Base-by-base conservation (phyloP, 1,140 invertebrate species). In the Aphaenogaster ashmeadi region DNA sequence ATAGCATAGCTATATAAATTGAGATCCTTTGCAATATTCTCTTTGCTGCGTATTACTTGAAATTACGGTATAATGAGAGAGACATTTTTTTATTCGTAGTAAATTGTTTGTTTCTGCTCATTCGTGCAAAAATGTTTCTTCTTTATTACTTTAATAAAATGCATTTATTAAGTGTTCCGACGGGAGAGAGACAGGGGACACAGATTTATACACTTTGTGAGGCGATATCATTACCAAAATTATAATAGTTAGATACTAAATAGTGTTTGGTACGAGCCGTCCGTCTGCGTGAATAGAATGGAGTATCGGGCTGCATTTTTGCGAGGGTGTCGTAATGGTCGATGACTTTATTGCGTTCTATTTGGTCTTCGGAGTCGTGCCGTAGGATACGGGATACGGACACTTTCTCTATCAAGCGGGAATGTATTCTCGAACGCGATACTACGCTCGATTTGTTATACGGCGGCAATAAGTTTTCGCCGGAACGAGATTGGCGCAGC, bases 291-390 rank as follows among this genome's bases (percentile, higher is more conserved):
- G 44, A 74, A 74, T 36, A 36, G 18, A 69, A 36, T 36, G 21
- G 18, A 58, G 33, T 13, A 78, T 13, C 4, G 44, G 15, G 33
- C 27, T 47, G 41, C 41, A 50, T 74, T 38, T 60, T 41, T 47
- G n/a, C 69, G 69, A 44, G 86, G 88, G 88, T 90, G 84, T 87
- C 87, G 89, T 92, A 92, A 92, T 89, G 85, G 88, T 87, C 92
- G 91, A 92, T 92, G 88, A 92, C 91, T 92, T 92, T 92, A 92
- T 92, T 91, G 88, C 89, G 78, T 67, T 84, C 75, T 88, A 91
- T 85, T 92, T 84, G 88, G 44, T 86, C 64, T 21, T 27, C 74
- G 50, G 36, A 36, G 64, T 78, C 71, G 60, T 54, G 75, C 67
- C 60, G 85, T 89, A 86, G 89, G 85, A 91, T 89, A 91, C 90